These are phyloP conservation scores for Drosophila parvula DNA, from an alignment of 1,140 invertebrate species.

Conservation along the genomic window DNA sequence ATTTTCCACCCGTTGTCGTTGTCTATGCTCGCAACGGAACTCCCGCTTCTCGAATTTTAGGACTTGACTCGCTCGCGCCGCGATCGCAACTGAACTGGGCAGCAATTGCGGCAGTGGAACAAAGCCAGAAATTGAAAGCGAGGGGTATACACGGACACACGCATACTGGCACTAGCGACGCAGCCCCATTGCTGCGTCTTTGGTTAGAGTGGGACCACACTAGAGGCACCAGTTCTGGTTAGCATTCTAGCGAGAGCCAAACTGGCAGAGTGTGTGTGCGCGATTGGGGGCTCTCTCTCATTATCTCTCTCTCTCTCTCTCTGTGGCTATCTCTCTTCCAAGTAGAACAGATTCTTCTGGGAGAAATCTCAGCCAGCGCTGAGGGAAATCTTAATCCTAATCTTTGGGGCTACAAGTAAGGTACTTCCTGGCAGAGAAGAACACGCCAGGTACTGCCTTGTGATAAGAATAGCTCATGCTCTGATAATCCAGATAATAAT, in stretches of 20 bases:
- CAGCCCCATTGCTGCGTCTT: conserved; percentile 6
- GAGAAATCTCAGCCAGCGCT: conserved; percentile 2
- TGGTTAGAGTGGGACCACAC: conserved; percentile 22
- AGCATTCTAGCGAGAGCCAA: conserved; percentile 27
- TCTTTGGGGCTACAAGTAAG: not conserved
- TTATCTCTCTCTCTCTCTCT: not conserved
- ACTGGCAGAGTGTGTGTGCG: not conserved
- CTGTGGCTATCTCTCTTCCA: not conserved
- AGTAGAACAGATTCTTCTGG: conserved; percentile 18
- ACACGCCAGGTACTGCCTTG: conserved; percentile 8
- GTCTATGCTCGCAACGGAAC: conserved; percentile 24
- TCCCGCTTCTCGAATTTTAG: conserved; percentile 21
- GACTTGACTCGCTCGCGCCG: conserved; percentile 70
- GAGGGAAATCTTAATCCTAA: conserved; percentile 13
- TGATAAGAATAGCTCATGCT: not conserved
- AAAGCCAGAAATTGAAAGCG: conserved; percentile 58
- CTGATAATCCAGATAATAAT: conserved; percentile 14
- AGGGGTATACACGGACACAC: conserved; percentile 18
- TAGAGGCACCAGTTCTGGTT: conserved; percentile 31
- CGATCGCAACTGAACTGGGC: conserved; percentile 72
- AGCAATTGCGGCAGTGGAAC: conserved; percentile 58
- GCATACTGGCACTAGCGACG: not conserved
- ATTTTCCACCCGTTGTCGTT: conserved; percentile 70
- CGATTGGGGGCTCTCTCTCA: not conserved
- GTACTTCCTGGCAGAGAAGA: conserved; percentile 2